Evolutionary conservation across 2,113 vertebrate species (phyloP).

Genomic region (Vidua macroura): DNA sequence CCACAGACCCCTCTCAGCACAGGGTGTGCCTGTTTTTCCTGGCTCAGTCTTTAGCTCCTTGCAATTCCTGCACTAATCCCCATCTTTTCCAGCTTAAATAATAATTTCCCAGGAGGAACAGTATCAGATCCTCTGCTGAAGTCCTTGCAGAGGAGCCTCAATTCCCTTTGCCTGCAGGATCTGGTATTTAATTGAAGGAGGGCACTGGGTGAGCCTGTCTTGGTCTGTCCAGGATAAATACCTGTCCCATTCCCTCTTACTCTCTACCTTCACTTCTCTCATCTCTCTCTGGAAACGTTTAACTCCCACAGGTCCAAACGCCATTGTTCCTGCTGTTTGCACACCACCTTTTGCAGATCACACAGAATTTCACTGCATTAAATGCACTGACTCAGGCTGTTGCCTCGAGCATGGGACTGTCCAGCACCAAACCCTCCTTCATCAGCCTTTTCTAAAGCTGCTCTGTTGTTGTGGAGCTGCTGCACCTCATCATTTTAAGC

Average conservation of each 20-base stretch:
- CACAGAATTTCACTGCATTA: not conserved
- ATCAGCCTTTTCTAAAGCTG: not conserved
- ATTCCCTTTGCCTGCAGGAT: not conserved
- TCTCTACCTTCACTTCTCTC: not conserved
- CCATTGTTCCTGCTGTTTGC: not conserved
- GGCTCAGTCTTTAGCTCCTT: not conserved
- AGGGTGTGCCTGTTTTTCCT: not conserved
- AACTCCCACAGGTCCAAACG: fast-evolving
- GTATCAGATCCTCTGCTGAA: not conserved
- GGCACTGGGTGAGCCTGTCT: not conserved
- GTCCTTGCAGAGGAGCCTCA: not conserved
- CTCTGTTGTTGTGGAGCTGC: not conserved
- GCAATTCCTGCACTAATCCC: not conserved
- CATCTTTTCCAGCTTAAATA: not conserved
- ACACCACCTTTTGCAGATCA: not conserved
- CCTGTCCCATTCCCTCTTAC: not conserved
- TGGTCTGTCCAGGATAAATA: not conserved
- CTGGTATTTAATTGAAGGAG: not conserved
- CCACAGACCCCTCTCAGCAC: not conserved
- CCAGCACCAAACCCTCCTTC: not conserved
- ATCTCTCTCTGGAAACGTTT: not conserved
- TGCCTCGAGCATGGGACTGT: not conserved
- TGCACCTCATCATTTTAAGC: not conserved
- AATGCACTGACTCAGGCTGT: not conserved
- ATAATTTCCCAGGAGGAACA: not conserved